Percentiles rank a stretch among this genome's conserved stretches.
These are phyloP conservation scores for Myripristis jacobus DNA, from an alignment of 2,797 vertebrate species.

Conservation along the genomic window DNA sequence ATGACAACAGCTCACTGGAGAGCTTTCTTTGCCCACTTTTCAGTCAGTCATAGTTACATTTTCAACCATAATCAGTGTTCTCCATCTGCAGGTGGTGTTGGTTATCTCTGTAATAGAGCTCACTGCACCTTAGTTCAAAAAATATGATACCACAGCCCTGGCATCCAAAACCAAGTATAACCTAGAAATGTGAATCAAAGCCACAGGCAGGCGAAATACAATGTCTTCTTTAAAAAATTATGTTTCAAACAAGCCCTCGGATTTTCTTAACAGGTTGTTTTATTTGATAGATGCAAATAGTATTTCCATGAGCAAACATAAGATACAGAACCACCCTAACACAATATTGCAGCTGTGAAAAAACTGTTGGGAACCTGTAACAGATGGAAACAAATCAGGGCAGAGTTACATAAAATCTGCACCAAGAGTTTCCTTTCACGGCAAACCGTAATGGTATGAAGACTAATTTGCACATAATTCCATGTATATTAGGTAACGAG, in stretches of 20 bases:
- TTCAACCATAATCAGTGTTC: constrained; percentile 25
- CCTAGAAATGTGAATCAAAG: neutral
- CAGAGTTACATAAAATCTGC: constrained; percentile 4
- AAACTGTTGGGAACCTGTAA: constrained; percentile 20
- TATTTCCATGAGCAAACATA: neutral
- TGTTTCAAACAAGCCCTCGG: neutral
- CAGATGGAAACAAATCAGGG: constrained; percentile 12
- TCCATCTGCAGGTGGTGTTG: constrained; percentile 70
- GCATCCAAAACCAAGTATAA: neutral
- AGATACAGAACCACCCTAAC: constrained; percentile 10
- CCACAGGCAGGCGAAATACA: neutral
- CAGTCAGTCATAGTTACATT: constrained; percentile 5
- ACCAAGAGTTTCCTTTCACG: constrained; percentile 7
- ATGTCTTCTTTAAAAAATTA: neutral
- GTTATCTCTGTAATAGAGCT: constrained; percentile 7
- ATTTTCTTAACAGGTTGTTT: constrained; percentile 28
- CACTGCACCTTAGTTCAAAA: neutral
- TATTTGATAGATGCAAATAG: constrained; percentile 63
- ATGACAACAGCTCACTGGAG: too few species aligned
- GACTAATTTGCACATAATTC: constrained; percentile 53
- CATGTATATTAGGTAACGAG: constrained; percentile 48
- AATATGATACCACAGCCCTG: neutral
- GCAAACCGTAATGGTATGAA: constrained; percentile 7
- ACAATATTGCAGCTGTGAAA: constrained; percentile 16
- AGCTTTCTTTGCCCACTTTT: too few species aligned